A percentile compares a stretch with the other conserved stretches of the same genome.
Conservation (phyloP, 1,140 invertebrate species). For the Eriosoma lanigerum region DNA sequence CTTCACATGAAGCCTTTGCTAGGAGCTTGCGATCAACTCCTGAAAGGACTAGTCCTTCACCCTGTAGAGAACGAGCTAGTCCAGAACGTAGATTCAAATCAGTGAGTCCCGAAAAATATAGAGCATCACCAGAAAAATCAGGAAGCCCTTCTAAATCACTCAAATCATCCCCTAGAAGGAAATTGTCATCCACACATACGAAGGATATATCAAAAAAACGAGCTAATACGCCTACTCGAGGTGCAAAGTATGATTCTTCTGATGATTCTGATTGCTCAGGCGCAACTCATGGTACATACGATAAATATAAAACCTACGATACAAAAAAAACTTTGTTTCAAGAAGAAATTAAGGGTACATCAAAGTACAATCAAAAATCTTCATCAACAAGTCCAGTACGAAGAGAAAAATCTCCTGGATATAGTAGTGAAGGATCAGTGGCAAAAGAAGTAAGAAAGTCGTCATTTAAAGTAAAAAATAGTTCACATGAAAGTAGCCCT, state of each 20-base stretch:
- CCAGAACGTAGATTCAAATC: constrained; percentile 55
- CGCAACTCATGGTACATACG: constrained; percentile 35
- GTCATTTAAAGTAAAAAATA: constrained; percentile 15
- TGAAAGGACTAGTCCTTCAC: constrained; percentile 60
- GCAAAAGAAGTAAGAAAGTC: constrained; percentile 55
- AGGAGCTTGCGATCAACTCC: constrained; percentile 66
- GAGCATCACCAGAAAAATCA: constrained; percentile 29
- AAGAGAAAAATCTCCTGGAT: constrained; percentile 57
- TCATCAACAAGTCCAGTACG: constrained; percentile 23
- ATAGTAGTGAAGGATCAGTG: constrained; percentile 57
- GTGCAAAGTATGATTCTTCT: constrained; percentile 21
- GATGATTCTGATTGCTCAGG: constrained; percentile 48
- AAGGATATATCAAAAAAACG: constrained; percentile 49
- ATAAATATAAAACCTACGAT: constrained; percentile 3
- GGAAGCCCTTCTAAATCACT: constrained; percentile 25
- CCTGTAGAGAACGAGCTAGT: constrained; percentile 60
- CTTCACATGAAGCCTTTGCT: constrained; percentile 71
- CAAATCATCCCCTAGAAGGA: not conserved
- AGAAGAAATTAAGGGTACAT: constrained; percentile 25
- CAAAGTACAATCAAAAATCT: constrained; percentile 40
- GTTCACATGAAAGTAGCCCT: constrained; percentile 55
- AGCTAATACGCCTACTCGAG: constrained; percentile 29
- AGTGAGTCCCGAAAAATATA: constrained; percentile 30
- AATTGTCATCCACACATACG: constrained; percentile 25
- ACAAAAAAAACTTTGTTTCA: constrained; percentile 28